Evolutionary conservation across 2,797 vertebrate genomes (phyloP).

Genomic region (Pangasius macronema): DNA sequence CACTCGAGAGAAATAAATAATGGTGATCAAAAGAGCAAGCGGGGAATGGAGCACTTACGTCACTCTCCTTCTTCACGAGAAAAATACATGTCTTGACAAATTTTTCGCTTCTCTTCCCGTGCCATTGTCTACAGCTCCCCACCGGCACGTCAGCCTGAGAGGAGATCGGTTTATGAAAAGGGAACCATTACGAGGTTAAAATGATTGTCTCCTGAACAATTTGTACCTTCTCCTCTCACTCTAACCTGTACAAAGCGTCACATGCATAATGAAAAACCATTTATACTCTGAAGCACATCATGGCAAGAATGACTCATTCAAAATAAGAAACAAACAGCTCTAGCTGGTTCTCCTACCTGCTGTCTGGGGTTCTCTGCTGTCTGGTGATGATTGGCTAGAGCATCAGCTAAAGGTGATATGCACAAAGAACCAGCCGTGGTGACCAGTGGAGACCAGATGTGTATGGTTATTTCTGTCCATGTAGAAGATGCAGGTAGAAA

Average conservation of each 20-base stretch:
- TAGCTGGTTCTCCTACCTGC: neutral
- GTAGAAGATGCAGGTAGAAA: neutral
- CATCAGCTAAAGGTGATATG: neutral
- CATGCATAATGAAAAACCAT: neutral
- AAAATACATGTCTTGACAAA: neutral
- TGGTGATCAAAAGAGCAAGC: conserved; percentile 29
- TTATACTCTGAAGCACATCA: neutral
- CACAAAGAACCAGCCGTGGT: neutral
- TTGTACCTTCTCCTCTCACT: neutral
- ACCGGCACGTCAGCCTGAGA: neutral
- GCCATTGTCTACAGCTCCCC: neutral
- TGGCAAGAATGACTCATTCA: neutral
- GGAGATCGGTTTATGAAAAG: conserved; percentile 16
- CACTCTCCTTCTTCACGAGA: neutral
- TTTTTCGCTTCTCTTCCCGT: conserved; percentile 8
- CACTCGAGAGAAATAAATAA: conserved; percentile 38
- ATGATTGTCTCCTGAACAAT: neutral
- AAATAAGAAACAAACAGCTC: neutral
- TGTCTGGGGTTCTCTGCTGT: neutral
- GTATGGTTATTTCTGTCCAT: neutral
- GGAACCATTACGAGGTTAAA: neutral
- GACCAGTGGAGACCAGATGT: neutral
- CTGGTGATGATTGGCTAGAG: neutral
- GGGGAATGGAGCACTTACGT: neutral
- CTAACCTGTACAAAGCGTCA: neutral